Base-by-base conservation (phyloP, 1,140 invertebrate genomes). In the Charaxes varanes region DNA sequence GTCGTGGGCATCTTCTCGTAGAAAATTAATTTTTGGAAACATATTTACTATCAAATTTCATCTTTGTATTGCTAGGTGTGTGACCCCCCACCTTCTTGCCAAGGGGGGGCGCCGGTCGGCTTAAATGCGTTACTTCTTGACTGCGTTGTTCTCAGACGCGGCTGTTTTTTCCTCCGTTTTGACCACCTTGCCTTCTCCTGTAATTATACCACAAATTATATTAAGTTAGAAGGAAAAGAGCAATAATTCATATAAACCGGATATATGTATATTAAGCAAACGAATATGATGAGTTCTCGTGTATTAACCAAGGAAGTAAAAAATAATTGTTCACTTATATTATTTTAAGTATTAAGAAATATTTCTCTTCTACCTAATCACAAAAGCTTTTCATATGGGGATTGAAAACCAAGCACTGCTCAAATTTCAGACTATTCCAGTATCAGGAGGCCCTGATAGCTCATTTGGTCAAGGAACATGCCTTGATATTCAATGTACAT, bases 141-240 rank as follows among this genome's bases (percentile, higher is more conserved):
- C 19, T 18, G 62, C 35, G 32, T 43, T 45, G 22, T 22, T 61
- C 21, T 77, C 74, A 4, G 74, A 57, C 3, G 66, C 67, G 53
- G 83, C 81, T 53, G 60, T 58, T 33, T 84, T 84, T 30, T 84
- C 84, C 28, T 85, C 84, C 10, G 80, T 85, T 51, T 85, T 85
- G 2, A 80, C 73, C 23, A 85, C 72, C 37, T 85, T 85, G 17
- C 80, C 79, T 28, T 85, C 84, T 41, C 80, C 83, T 85, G 64
- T 1, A 53, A 69, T 21, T n/a, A n/a, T n/a, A n/a, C n/a, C n/a
- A n/a, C 13, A 26, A 37, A 42, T 31, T 12, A 24, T 10, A 28
- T 3, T 30, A 24, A 10, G 17, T 17, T 17, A 26, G n/a, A 30
- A n/a, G 1, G 15, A 21, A 2, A 12, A 22, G 13, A 2, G 15